Evolutionary conservation across 2,888 invertebrate genomes (phyloP).

Genomic region (Ophonus ardosiacus): DNA sequence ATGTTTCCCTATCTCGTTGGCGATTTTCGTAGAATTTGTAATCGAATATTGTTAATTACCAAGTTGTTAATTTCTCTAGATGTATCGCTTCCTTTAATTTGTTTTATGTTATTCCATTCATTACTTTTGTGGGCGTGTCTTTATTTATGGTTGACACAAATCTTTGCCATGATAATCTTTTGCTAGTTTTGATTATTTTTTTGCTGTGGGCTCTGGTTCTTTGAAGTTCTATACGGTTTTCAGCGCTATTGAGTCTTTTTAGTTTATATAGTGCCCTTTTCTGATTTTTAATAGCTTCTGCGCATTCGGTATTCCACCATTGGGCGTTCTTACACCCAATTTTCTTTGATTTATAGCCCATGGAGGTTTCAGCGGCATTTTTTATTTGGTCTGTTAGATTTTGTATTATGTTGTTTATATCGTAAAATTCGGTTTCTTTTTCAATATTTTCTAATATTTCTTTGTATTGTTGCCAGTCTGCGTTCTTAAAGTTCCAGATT

Average conservation of each 20-base stretch:
- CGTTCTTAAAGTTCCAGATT: neutral
- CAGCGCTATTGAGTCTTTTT: neutral
- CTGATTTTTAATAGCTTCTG: slow-evolving; percentile 1
- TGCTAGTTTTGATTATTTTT: too few species aligned
- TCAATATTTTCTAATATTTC: too few species aligned
- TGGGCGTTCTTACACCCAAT: neutral
- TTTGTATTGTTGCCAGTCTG: neutral
- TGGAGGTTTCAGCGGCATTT: slow-evolving; percentile 21
- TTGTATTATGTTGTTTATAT: neutral
- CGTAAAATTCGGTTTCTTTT: too few species aligned
- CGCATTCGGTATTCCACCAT: slow-evolving; percentile 39
- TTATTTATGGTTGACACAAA: too few species aligned
- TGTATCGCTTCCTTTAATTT: neutral
- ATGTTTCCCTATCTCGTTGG: neutral
- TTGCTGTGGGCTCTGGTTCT: too few species aligned
- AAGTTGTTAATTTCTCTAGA: neutral
- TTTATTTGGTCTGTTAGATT: slow-evolving; percentile 14
- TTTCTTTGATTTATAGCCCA: neutral
- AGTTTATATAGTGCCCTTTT: neutral
- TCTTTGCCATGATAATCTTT: too few species aligned
- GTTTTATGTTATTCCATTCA: too few species aligned
- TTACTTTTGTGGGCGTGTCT: too few species aligned
- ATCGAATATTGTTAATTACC: neutral
- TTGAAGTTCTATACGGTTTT: neutral
- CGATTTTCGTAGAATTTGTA: neutral